A percentile compares a stretch with the other conserved stretches of the same genome.
phyloP scores from a whole-genome alignment of 2,888 invertebrate species.

The Lithophane ornitopus region DNA sequence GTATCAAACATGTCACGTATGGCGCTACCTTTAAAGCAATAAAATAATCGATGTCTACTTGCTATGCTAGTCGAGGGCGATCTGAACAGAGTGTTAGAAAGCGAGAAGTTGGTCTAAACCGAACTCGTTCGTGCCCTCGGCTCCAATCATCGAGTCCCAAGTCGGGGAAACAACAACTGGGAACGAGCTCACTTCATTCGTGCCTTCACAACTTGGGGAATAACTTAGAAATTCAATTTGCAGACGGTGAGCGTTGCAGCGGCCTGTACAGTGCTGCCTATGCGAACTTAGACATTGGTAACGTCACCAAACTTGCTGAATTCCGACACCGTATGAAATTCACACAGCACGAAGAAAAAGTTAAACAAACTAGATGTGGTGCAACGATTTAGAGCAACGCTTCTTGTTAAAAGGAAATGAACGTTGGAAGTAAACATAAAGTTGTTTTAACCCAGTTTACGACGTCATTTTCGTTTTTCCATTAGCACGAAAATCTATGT shows the following conservation, averaged over 20 bases:
- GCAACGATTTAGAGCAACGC: slow-evolving; percentile 32
- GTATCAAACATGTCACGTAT: slow-evolving; percentile 42
- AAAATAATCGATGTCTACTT: slow-evolving; percentile 64
- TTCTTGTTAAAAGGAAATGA: slow-evolving; percentile 53
- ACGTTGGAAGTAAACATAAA: slow-evolving; percentile 59
- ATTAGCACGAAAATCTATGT: slow-evolving; percentile 35
- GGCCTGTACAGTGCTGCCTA: slow-evolving; percentile 70
- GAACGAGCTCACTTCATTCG: slow-evolving; percentile 85
- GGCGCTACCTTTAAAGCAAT: slow-evolving; percentile 39
- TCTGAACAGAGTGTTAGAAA: slow-evolving; percentile 61
- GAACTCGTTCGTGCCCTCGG: slow-evolving; percentile 72
- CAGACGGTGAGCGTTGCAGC: slow-evolving; percentile 78
- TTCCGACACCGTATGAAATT: slow-evolving; percentile 67
- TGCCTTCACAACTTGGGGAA: slow-evolving; percentile 83
- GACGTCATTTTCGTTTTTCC: slow-evolving; percentile 40
- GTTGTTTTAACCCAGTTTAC: slow-evolving; percentile 49
- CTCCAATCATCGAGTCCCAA: slow-evolving; percentile 78
- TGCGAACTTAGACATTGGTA: slow-evolving; percentile 77
- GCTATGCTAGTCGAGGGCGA: slow-evolving; percentile 46
- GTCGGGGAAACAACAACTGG: slow-evolving; percentile 82
- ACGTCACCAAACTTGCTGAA: slow-evolving; percentile 68
- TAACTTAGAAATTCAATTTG: slow-evolving; percentile 89
- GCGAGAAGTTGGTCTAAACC: slow-evolving; percentile 70
- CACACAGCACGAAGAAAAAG: slow-evolving; percentile 63
- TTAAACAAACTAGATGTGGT: slow-evolving; percentile 58